A percentile compares a stretch with the other conserved stretches of the same genome.
Evolutionary conservation across 1,140 invertebrate species (phyloP).

Genomic region (Pristionchus pacificus): DNA sequence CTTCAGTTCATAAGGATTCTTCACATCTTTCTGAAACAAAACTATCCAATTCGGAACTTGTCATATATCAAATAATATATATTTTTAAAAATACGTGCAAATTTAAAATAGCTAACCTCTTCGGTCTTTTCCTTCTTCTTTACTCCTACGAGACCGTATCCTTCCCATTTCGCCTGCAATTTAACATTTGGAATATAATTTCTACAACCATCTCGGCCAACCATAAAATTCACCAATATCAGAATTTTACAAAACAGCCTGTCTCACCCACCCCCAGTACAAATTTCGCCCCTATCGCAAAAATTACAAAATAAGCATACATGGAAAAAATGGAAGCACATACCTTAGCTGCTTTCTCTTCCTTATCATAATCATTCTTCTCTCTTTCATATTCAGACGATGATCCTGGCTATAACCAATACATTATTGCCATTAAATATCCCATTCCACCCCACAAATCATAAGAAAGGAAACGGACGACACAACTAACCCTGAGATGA

Average conservation of each 20-base stretch:
- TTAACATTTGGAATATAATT: not conserved
- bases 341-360: not conserved
- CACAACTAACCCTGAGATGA: constrained; percentile 10
- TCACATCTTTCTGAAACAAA: not conserved
- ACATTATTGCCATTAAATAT: too few relatives aligned
- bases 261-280: too few relatives aligned
- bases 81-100: too few relatives aligned
- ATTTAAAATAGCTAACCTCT: not conserved
- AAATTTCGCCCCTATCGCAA: too few relatives aligned
- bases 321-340: not conserved
- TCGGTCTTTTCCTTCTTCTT: constrained; percentile 16
- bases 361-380: not conserved
- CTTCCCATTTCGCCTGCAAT: constrained; percentile 11
- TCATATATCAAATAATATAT: too few relatives aligned
- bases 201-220: too few relatives aligned
- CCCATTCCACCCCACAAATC: constrained; percentile 9
- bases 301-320: too few relatives aligned
- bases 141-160: constrained; percentile 13
- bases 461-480: constrained; percentile 15
- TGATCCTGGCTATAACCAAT: not conserved
- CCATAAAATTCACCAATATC: too few relatives aligned
- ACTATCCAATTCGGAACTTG: too few relatives aligned
- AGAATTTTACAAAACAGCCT: not conserved
- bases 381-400: not conserved
- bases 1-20: constrained; percentile 10